Base-by-base conservation (phyloP, 2,113 vertebrate genomes). In the Toxotes chatareus region DNA sequence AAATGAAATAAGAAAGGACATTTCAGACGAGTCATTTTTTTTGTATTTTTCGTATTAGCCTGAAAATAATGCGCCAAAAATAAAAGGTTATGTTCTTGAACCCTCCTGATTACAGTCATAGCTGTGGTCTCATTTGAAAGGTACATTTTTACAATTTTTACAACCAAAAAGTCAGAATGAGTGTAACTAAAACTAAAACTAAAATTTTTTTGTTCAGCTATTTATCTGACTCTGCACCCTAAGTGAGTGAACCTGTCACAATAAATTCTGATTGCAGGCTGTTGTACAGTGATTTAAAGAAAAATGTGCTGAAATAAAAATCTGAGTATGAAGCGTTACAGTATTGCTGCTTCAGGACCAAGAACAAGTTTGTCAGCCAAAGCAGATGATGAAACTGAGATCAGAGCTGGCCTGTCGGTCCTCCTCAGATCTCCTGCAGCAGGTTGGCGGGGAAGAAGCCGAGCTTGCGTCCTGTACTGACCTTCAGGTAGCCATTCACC, bases 381-480 rank as follows among this genome's bases (percentile, higher is more conserved):
- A 72, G 40, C 44, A 36, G 55, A 10, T 14, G 32, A 53, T 31
- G 51, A 79, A 36, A 23, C 17, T 12, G 60, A 21, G 4, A 32
- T 0, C 17, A 13, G 34, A 51, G 53, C 5, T 12, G 51, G 51
- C 36, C 61, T 21, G 55, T 36, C 17, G 38, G 5, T 69, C 38
- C 46, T 63, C 71, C 34, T 95, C 94, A 97, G 91, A 97, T 97
- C 91, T 97, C 96, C 92, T 97, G 96, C 85, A 97, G 93, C 88
- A 96, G 96, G 93, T 97, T 91, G 4, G 94, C 80, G 0, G 96
- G 96, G 57, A 97, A 97, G 87, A 97, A 96, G 86, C 97, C 97
- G 69, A 97, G 93, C 92, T 97, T 98, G 56, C 96, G 94, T 73
- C 97, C 97, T 0, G 97, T 97, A 87, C 95, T 96, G 84, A 98